Evolutionary conservation across 2,797 vertebrate genomes (phyloP), one percentile per base, ranked within the genome.

Genomic region (Aeoliscus strigatus): DNA sequence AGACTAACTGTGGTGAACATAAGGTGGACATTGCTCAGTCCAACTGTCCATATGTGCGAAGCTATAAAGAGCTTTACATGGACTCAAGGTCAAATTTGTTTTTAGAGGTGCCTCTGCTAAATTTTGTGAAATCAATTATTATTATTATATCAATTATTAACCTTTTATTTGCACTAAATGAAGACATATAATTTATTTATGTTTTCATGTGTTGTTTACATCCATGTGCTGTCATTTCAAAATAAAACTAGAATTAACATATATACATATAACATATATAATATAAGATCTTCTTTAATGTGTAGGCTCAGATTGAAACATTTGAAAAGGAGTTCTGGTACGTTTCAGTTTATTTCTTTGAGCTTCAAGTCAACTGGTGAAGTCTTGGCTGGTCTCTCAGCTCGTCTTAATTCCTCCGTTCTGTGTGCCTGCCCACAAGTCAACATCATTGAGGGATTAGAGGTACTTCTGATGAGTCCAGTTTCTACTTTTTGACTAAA

Each of bases 401-500:
- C 32, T 57, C 9, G 33, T 45, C 37, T 66, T 65, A 56, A 68
- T 69, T 62, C 70, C 45, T 52, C 21, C 50, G 29, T 37, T 58
- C 41, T 60, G 51, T 60, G 36, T 49, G 32, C 9, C 47, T 47
- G 43, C 33, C 42, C 61, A 56, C 47, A 44, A 64, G 60, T 63
- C 49, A 26, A 43, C 64, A 58, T 53, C 55, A 60, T 40, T 59
- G 39, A 39, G 41, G 51, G 65, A 73, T 67, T 67, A 74, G 35
- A 60, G 42, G 39, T 27, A 14, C 53, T 59, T 63, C 62, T 60
- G 68, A 64, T 59, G 57, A 73, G 66, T 73, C 60, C 56, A 62
- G 54, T 73, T 72, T 68, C 51, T 53, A 60, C 50, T 45, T 61
- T 72, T 66, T 46, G 31, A 54, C 18, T 49, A 60, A 47, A 64